A percentile compares a stretch with the other conserved stretches of the same genome.
Evolutionary conservation across 2,888 invertebrate genomes (phyloP).

Genomic region (Spisula subtruncata): DNA sequence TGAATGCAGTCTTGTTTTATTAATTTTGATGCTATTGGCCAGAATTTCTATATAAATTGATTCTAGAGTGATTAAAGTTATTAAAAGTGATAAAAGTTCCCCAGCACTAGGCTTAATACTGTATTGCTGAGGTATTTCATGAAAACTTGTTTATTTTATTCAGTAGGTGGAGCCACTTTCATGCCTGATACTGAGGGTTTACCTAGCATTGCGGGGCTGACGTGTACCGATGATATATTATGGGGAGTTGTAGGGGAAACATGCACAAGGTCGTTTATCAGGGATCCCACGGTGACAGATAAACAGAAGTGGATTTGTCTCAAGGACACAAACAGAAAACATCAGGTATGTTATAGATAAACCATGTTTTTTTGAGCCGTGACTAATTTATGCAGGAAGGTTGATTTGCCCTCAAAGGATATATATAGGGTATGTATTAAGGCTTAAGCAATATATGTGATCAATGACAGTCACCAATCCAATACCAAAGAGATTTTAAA

Average conservation of each 20-base stretch:
- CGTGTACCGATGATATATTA: neutral
- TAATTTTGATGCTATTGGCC: too few relatives aligned
- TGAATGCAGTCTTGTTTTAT: too few relatives aligned
- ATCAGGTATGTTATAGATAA: neutral
- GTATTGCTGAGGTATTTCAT: neutral
- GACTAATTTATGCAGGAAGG: too few relatives aligned
- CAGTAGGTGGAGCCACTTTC: neutral
- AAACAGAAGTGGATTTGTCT: neutral
- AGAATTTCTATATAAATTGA: too few relatives aligned
- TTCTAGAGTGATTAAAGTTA: too few relatives aligned
- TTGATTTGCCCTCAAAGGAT: too few relatives aligned
- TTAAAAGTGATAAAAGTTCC: too few relatives aligned
- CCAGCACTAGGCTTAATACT: too few relatives aligned
- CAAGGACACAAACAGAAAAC: neutral
- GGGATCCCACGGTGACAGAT: neutral
- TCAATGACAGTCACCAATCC: too few relatives aligned
- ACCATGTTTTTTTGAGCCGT: neutral
- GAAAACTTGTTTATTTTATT: neutral
- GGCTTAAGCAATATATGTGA: too few relatives aligned
- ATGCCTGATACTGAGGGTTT: neutral
- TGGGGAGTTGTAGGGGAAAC: neutral
- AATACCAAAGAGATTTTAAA: too few relatives aligned
- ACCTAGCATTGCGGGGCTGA: neutral
- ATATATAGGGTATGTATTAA: too few relatives aligned
- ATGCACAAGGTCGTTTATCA: neutral